Base-by-base conservation (phyloP, 1,140 invertebrate genomes). In the Hirudo medicinalis region DNA sequence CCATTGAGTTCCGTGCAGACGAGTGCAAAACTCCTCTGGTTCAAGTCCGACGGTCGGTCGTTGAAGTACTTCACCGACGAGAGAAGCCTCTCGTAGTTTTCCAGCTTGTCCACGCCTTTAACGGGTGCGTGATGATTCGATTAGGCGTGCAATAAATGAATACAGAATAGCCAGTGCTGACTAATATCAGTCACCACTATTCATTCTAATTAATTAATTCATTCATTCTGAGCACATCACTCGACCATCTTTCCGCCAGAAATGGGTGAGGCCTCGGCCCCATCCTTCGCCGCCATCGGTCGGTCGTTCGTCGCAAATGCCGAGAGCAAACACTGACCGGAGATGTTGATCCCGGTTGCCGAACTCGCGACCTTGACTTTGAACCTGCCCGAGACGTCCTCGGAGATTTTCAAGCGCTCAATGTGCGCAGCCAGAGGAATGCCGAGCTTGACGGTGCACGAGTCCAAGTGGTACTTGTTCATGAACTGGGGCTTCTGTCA, bases 361-460 rank as follows among this genome's bases (percentile, higher is more conserved):
- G 88, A 89, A 40, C 90, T 86, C 36, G 89, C 85, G n/a, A 89
- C 89, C 73, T 87, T 85, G 76, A 91, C 88, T 68, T 88, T 87
- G 75, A 88, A 85, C 75, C 87, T 83, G 71, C 86, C 85, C 75
- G 91, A 85, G 77, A 90, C 86, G 75, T 88, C 87, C 70, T 87
- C 87, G 8, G 90, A 89, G 43, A 93, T 85, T 49, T 86, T 85
- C 36, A 94, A 82, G 68, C 88, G 89, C 81, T 97, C 93, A 80
- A 94, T 91, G 80, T 95, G 92, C 0, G 92, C 90, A 85, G 96
- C 94, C 55, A 97, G 84, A 36, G 91, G 91, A 17, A 93, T 92
- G 79, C 93, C 93, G 57, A 96, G 91, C 40, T 89, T 89, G 54
- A 96, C 89, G 40, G 89, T 88, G 82, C 94, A 97, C 20, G 90